Conservation (phyloP, 2,797 vertebrate species). For the Urosaurus nigricauda region DNA sequence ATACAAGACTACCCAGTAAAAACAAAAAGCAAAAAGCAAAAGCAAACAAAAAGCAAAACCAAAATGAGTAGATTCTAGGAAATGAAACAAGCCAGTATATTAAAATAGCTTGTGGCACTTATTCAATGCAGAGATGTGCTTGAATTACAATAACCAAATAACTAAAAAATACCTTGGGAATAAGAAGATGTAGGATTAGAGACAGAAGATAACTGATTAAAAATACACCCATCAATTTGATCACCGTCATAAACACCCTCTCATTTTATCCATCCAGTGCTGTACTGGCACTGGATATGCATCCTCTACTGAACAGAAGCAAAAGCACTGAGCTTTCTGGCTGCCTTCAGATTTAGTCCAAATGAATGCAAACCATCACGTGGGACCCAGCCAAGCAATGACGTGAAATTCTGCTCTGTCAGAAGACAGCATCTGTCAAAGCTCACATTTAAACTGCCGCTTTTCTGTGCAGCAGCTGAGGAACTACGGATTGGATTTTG, state of each 20-base stretch:
- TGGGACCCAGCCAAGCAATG: slow-evolving; percentile 84
- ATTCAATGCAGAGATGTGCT: slow-evolving; percentile 57
- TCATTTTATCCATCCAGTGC: slow-evolving; percentile 63
- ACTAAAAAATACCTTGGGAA: slow-evolving; percentile 63
- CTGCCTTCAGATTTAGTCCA: slow-evolving; percentile 79
- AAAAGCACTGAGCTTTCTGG: slow-evolving; percentile 69
- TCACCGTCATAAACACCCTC: slow-evolving; percentile 58
- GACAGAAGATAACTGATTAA: slow-evolving; percentile 55
- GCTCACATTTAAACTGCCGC: slow-evolving; percentile 86
- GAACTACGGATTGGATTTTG: slow-evolving; percentile 76
- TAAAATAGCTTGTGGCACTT: slow-evolving; percentile 53
- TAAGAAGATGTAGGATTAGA: slow-evolving; percentile 45
- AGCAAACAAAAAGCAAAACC: not conserved
- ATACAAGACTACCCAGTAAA: not conserved
- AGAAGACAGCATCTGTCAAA: slow-evolving; percentile 88
- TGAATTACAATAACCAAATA: slow-evolving; percentile 45
- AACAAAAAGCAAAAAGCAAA: too few relatives aligned
- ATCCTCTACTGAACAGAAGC: slow-evolving; percentile 65
- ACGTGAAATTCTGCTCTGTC: slow-evolving; percentile 88
- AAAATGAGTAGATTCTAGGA: not conserved
- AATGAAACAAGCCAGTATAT: slow-evolving; percentile 22
- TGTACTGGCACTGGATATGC: slow-evolving; percentile 44
- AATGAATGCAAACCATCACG: slow-evolving; percentile 87
- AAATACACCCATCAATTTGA: slow-evolving; percentile 66
- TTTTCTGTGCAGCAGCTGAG: slow-evolving; percentile 81